Percentiles rank a stretch among this genome's conserved stretches.
Conservation (phyloP, 2,113 vertebrate species). For the Rhagologus leucostigma region DNA sequence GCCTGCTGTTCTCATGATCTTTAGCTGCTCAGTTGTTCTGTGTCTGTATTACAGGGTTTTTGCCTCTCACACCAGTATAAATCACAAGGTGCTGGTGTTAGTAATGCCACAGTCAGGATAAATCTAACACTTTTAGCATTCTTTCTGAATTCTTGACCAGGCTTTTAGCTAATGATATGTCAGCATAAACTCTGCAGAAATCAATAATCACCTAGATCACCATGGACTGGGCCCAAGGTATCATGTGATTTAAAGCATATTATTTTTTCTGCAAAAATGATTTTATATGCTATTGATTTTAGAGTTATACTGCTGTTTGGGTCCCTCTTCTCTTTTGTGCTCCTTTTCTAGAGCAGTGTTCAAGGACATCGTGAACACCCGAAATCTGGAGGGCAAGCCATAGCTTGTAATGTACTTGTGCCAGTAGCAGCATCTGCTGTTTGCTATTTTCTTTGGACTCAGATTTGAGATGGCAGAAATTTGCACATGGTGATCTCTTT, state of each 20-base stretch:
- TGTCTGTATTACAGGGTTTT: neutral
- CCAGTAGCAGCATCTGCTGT: slow-evolving; percentile 5
- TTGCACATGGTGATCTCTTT: neutral
- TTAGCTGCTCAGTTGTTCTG: neutral
- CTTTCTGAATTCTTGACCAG: slow-evolving; percentile 4
- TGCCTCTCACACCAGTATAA: neutral
- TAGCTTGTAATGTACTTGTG: neutral
- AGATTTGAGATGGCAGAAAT: neutral
- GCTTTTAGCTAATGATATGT: slow-evolving; percentile 37
- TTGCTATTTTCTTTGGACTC: slow-evolving; percentile 44
- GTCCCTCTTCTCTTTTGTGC: neutral
- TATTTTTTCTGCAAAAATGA: slow-evolving; percentile 25
- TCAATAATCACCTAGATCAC: neutral
- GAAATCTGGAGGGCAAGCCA: neutral
- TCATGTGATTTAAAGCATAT: slow-evolving; percentile 11
- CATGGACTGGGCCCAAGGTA: neutral
- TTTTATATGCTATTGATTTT: slow-evolving; percentile 31
- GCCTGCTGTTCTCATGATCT: neutral
- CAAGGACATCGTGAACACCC: neutral
- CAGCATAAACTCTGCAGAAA: neutral
- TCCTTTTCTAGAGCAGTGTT: neutral
- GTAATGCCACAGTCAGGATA: neutral
- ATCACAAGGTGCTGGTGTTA: neutral
- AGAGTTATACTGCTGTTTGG: neutral
- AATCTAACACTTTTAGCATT: neutral